phyloP scores from a whole-genome alignment of 2,113 vertebrate species.

The Taxidea taxus region DNA sequence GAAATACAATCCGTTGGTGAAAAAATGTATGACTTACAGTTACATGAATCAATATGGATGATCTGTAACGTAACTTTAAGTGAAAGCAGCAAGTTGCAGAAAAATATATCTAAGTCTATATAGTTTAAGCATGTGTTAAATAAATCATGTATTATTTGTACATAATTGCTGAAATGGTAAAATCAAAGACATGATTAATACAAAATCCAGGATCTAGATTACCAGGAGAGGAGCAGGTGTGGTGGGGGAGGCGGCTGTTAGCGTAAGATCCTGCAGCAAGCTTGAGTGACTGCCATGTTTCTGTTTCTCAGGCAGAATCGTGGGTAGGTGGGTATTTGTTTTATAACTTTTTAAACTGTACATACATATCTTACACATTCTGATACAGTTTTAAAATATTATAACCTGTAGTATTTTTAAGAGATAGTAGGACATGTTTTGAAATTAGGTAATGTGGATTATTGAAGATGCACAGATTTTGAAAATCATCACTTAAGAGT shows the following conservation, averaged over 20 bases:
- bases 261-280: background rate
- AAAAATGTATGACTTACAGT: background rate
- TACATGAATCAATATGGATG: background rate
- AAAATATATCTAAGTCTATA: background rate
- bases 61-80: background rate
- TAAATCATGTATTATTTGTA: background rate
- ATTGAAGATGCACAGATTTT: background rate
- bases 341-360: background rate
- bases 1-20: background rate
- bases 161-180: slow-evolving; percentile 5
- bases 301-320: background rate
- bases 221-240: background rate
- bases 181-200: background rate
- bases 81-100: background rate
- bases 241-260: background rate
- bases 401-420: background rate
- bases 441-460: background rate
- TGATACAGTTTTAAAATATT: background rate
- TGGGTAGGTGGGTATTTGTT: background rate
- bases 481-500: background rate
- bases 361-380: background rate
- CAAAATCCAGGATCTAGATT: background rate
- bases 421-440: slow-evolving; percentile 31
- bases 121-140: background rate
- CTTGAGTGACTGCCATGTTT: background rate